Base-by-base conservation (phyloP, 92 coral and sea anemone species). In the Epizoanthus ramosus region DNA sequence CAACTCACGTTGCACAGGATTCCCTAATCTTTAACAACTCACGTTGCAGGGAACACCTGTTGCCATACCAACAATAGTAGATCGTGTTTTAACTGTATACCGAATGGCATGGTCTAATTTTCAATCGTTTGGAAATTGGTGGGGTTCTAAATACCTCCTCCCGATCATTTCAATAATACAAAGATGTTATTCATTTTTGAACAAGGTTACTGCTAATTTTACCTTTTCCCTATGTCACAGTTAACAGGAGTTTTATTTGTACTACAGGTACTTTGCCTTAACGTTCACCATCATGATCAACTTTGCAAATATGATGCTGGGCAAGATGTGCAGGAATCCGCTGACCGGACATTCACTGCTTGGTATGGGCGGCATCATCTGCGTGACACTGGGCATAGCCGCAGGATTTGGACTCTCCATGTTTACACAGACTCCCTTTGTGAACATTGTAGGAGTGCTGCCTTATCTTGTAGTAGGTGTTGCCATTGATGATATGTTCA, bases 401-500 rank as follows among this genome's bases (percentile, higher is more conserved):
- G 90, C 92, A 3, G 95, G 95, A 5, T 92, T 89, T 68, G 95
- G 95, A 0, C 79, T 92, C 16, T 85, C 95, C 8, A 85, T 89
- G 88, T 28, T 80, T 45, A 65, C 75, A 56, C 85, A 87, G 53
- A 87, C 85, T 22, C 95, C 95, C 0, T 92, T 92, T 69, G 85
- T 92, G 31, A 92, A 68, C 33, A 79, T 92, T 43, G 92, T 89
- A 13, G 95, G 95, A 75, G 91, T 94, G 0, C 81, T 94, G 13
- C 98, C 98, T 35, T 94, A 87, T 80, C 85, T 94, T 10, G 87
- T 94, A 7, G 88, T 94, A 24, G 98, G 98, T 17, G 87, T 93
- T 35, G 98, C 92, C 3, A 93, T 93, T 22, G 97, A 93, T 80
- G 97, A 93, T 63, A 88, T 93, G 90, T 93, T 93, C 33, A 94